Conservation (phyloP, 2,888 invertebrate species). For the Acholoe squamosa region DNA sequence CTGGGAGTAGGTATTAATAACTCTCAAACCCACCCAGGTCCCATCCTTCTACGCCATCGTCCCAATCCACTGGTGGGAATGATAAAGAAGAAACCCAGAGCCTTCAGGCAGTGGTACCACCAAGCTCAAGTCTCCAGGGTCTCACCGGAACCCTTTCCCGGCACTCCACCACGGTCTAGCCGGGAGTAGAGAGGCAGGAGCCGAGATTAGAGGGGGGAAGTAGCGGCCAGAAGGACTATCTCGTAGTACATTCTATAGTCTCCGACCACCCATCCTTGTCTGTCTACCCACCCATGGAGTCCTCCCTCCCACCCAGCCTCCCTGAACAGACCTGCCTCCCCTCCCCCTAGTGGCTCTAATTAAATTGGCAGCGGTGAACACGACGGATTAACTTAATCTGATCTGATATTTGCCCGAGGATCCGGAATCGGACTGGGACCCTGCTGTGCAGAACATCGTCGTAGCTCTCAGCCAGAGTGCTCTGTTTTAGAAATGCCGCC, state of each 20-base stretch:
- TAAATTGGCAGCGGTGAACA: conserved; percentile 53
- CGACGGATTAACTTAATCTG: conserved; percentile 53
- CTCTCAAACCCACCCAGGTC: neutral
- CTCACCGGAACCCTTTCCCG: neutral
- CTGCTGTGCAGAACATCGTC: neutral
- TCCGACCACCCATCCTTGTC: neutral
- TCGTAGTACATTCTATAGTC: neutral
- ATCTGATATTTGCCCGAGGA: conserved; percentile 57
- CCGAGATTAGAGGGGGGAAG: neutral
- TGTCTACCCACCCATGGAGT: neutral
- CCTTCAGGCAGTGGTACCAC: neutral
- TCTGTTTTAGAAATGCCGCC: no score
- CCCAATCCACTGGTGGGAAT: neutral
- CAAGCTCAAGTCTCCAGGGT: neutral
- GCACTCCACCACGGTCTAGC: neutral
- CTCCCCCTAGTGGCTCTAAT: conserved; percentile 37
- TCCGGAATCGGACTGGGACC: conserved; percentile 28
- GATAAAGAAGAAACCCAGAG: neutral
- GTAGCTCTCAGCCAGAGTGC: no score
- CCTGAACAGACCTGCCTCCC: neutral
- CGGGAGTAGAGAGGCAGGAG: neutral
- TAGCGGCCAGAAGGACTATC: neutral
- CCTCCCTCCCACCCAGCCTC: conserved; percentile 9
- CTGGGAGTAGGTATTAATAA: neutral
- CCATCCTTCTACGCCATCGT: neutral